These are phyloP conservation scores for Pangasius krempfi DNA, from an alignment of 2,797 vertebrate genomes.

Conservation along the genomic window DNA sequence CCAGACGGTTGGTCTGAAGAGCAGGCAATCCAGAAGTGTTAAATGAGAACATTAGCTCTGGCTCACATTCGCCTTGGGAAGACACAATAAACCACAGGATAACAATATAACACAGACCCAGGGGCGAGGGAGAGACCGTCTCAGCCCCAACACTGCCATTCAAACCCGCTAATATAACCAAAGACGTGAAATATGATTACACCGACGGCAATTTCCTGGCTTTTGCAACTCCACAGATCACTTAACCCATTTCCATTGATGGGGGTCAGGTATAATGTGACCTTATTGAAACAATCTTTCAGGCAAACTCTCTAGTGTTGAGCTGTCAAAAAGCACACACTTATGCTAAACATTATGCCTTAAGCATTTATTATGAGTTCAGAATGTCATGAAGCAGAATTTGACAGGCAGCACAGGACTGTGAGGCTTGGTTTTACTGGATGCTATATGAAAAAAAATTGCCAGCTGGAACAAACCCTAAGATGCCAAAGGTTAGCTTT, in stretches of 20 bases:
- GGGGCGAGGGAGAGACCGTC: conserved; percentile 5
- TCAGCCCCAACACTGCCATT: conserved; percentile 41
- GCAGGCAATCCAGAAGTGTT: conserved; percentile 73
- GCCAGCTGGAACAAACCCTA: conserved; percentile 27
- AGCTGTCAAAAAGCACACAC: conserved; percentile 38
- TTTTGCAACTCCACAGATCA: conserved; percentile 64
- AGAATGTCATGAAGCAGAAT: conserved; percentile 62
- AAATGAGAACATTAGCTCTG: conserved; percentile 75
- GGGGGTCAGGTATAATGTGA: conserved; percentile 44
- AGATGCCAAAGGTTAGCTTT: conserved; percentile 56
- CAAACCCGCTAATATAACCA: conserved; percentile 63
- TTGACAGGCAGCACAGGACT: conserved; percentile 43
- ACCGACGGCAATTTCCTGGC: conserved; percentile 63
- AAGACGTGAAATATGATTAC: conserved; percentile 69
- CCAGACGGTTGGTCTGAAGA: conserved; percentile 70
- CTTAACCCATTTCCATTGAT: conserved; percentile 61
- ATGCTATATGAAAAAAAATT: neutral
- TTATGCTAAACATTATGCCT: conserved; percentile 48
- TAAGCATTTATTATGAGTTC: conserved; percentile 62
- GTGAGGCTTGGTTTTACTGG: conserved; percentile 30
- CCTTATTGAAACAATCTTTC: conserved; percentile 48
- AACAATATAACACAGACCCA: conserved; percentile 69
- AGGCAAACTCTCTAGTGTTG: conserved; percentile 47
- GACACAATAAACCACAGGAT: conserved; percentile 71
- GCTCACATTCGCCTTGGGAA: conserved; percentile 59